Evolutionary conservation across 2,113 vertebrate genomes (phyloP), one percentile per base, ranked within the genome.

Genomic region (Lophotis ruficrista): DNA sequence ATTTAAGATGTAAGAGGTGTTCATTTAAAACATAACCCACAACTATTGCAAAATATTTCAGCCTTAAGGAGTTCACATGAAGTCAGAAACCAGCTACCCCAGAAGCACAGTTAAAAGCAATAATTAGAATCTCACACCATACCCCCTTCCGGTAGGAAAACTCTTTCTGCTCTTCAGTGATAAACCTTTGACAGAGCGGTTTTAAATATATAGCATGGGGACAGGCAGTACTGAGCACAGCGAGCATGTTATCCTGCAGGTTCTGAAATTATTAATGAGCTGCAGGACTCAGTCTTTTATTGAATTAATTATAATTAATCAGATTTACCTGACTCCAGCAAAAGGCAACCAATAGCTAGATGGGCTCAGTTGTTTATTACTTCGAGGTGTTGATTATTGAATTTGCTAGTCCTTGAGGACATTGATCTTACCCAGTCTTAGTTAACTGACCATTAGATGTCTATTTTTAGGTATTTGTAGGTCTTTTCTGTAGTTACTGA

Each of bases 221-320:
- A 50, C 54, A 70, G n/a, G 37, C 62, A 77, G n/a, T 23, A 38
- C 43, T 21, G 51, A 81, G 72, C 47, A 75, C 27, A 64, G 9
- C 5, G 60, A 60, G 17, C 24, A 22, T 8, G 35, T 33, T 38
- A 75, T 83, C 22, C 64, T 60, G 23, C 24, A 83, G 66, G 4
- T 43, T 77, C 83, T 89, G 58, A 73, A 97, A 89, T 80, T 80
- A 90, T 92, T 94, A 30, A 93, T 86, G 58, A 93, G 58, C 62
- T 69, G 37, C 50, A 94, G 54, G 54, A 51, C 66, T 66, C 62
- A 23, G 19, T 12, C 56, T 70, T 61, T 57, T 43, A 53, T 53
- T 78, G 56, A 90, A 89, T 77, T 94, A 93, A 83, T 92, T 83
- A 92, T 15, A 86, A 53, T 87, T 83, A 89, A 90, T 71, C 60